Evolutionary conservation across 2,797 vertebrate species (phyloP).

Genomic region (Spheniscus humboldti): DNA sequence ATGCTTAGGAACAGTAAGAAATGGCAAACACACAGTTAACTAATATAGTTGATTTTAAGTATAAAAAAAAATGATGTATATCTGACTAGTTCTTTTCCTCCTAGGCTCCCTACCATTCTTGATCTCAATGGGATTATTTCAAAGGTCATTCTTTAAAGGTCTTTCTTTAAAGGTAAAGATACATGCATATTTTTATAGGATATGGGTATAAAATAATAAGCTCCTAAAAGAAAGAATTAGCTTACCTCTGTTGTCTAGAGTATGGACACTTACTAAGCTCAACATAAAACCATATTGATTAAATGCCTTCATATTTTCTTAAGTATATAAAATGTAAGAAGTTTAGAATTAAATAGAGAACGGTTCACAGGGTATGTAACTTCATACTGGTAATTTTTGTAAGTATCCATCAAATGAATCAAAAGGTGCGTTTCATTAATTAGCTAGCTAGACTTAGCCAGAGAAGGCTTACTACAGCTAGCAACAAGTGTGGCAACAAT

Average conservation of each 20-base stretch:
- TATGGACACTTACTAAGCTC: neutral
- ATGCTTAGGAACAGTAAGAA: neutral
- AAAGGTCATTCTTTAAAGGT: neutral
- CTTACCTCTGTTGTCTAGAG: neutral
- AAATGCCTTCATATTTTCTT: neutral
- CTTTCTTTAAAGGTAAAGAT: neutral
- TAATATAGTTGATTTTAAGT: neutral
- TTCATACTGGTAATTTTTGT: rapidly evolving
- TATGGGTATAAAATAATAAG: neutral
- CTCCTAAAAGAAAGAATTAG: neutral
- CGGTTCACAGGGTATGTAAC: neutral
- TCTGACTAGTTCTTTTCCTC: neutral
- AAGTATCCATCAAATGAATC: neutral
- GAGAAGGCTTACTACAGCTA: neutral
- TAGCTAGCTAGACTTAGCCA: neutral
- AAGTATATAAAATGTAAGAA: neutral
- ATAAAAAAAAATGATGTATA: neutral
- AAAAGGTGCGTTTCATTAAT: neutral
- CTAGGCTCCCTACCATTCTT: neutral
- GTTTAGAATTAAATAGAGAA: neutral
- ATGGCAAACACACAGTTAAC: neutral
- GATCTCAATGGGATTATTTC: neutral
- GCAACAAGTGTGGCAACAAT: neutral
- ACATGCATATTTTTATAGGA: neutral
- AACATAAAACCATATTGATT: neutral